Evolutionary conservation across 2,113 vertebrate genomes (phyloP), one percentile per base, ranked within the genome.

Genomic region (Todiramphus saurophagus): DNA sequence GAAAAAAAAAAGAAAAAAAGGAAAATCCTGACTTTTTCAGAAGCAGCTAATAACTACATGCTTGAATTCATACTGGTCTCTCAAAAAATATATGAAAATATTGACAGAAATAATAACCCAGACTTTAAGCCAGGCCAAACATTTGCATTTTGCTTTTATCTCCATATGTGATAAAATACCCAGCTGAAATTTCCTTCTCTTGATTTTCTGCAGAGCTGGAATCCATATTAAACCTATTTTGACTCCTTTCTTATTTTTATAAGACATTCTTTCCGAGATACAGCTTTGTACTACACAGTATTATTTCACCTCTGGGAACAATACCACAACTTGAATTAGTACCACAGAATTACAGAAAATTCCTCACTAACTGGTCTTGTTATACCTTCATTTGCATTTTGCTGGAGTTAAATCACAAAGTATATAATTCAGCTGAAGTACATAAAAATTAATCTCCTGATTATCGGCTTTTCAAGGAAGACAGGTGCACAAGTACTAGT

Each of bases 391-490:
- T 79, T 84, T 92, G 67, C 79, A 87, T 93, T 88, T 93, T 84
- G 59, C 70, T 93, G 82, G 90, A 90, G 73, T 51, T 74, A 30
- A 95, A 58, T 78, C 66, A 69, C 79, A 51, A 68, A 81, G 51
- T 63, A 60, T 16, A 55, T 93, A 90, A 94, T 90, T 82, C 60
- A 73, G 12, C 41, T 62, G 63, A 83, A 90, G 64, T 68, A 50
- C 51, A 83, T 59, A 76, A 84, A 89, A 95, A 83, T 56, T 75
- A 88, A 79, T 94, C 58, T 87, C 64, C 87, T 95, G 86, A 95
- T 95, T 88, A 93, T 75, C 78, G 67, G 51, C 62, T 90, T 85
- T 85, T 70, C 78, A 72, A 46, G 89, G 46, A 87, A 94, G 37
- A 76, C 87, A 94, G 83, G 64, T 72, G 77, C 55, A 63, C 51